Base-by-base conservation (phyloP, 2,113 vertebrate species). In the Rutilus rutilus region DNA sequence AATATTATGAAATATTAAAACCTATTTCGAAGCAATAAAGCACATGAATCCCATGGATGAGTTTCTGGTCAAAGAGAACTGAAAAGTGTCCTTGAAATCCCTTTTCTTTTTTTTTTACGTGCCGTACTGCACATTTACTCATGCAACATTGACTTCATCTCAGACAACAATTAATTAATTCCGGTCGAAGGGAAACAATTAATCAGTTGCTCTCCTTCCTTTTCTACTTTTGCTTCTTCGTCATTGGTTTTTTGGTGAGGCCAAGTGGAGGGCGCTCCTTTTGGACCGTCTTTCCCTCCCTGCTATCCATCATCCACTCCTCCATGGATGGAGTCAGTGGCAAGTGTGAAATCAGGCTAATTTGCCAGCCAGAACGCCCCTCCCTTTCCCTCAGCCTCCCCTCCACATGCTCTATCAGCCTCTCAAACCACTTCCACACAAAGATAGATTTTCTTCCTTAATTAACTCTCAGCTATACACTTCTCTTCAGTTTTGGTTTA, bases 341-440 rank as follows among this genome's bases (percentile, higher is more conserved):
- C 95, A 95, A 87, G 94, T 93, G 94, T 93, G 92, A 95, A 95
- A 95, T 95, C 90, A 89, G 87, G 90, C 92, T 95, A 93, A 94
- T 95, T 94, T 94, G 92, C 89, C 89, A 86, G 87, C 88, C 89
- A 93, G 92, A 92, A 90, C 90, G 87, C 84, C 82, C 83, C 54
- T 75, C 69, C 83, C 62, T 93, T 86, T 89, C 80, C 92, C 88
- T 89, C 79, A 92, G 86, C 86, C 81, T 91, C 91, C 91, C 92
- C 92, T 91, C 54, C 83, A 71, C 89, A 88, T 91, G 23, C 71
- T 78, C 73, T 65, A 39, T 52, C 67, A 67, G 79, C 47, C 75
- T 83, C 90, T 91, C 89, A 91, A 92, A 90, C 91, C 90, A 91
- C 84, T 82, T 42, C 85, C 86, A 88, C 85, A 94, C 92, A 94